Evolutionary conservation across 2,797 vertebrate genomes (phyloP).

Genomic region (Amniataba percoides): DNA sequence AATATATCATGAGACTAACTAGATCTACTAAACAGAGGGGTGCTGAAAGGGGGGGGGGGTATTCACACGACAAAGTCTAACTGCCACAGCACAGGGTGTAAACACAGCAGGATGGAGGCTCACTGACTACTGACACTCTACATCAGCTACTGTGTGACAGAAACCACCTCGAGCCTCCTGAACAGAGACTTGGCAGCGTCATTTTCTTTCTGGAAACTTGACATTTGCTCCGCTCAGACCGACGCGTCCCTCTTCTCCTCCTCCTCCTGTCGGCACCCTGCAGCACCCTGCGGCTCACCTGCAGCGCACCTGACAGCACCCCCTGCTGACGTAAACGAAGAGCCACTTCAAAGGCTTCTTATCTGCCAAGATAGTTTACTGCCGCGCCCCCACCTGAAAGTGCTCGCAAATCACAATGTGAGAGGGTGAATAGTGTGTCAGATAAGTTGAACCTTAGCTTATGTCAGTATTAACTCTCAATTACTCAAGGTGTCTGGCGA

Average conservation of each 20-base stretch:
- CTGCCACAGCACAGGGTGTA: slow-evolving; percentile 31
- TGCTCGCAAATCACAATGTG: neutral
- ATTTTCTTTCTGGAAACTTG: slow-evolving; percentile 81
- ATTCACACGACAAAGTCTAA: neutral
- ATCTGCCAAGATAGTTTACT: neutral
- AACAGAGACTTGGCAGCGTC: slow-evolving; percentile 80
- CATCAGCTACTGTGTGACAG: slow-evolving; percentile 52
- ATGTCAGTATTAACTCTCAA: neutral
- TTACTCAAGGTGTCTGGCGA: neutral
- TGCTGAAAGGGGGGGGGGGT: no score
- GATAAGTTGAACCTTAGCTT: no score
- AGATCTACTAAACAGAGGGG: neutral
- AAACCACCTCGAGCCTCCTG: slow-evolving; percentile 81
- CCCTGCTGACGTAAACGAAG: slow-evolving; percentile 43
- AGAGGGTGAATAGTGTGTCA: neutral
- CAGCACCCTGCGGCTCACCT: no score
- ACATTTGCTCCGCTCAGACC: slow-evolving; percentile 66
- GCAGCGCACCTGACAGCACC: neutral
- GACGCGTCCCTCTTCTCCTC: neutral
- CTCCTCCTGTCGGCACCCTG: no score
- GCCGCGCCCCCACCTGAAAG: neutral
- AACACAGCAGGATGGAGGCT: slow-evolving; percentile 12
- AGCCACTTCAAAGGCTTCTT: neutral
- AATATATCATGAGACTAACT: neutral
- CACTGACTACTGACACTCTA: slow-evolving; percentile 36